phyloP scores from a whole-genome alignment of 2,797 vertebrate species.

The Ibycter americanus region DNA sequence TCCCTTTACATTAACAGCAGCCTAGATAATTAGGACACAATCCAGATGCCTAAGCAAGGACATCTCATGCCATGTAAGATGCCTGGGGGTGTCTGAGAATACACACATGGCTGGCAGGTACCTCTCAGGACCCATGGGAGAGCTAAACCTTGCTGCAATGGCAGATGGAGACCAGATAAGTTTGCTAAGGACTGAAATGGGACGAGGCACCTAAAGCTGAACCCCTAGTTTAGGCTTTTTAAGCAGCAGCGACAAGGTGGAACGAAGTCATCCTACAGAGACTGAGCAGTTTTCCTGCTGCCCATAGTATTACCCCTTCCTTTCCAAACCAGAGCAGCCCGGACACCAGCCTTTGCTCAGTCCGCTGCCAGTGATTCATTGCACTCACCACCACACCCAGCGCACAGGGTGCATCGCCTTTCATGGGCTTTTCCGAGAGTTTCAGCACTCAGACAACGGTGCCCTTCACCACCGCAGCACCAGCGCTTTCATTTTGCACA shows the following conservation, averaged over 20 bases:
- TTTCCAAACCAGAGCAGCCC: not conserved
- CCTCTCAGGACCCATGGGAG: not conserved
- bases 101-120: not conserved
- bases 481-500: not conserved
- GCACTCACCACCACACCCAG: not conserved
- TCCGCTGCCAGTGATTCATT: not conserved
- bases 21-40: not conserved
- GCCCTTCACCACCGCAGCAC: rapidly evolving
- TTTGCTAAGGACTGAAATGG: not conserved
- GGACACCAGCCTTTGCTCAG: not conserved
- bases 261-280: not conserved
- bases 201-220: not conserved
- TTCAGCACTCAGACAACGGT: not conserved
- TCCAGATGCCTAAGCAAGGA: not conserved
- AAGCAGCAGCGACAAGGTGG: not conserved
- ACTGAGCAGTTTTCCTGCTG: not conserved
- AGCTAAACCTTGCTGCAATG: not conserved
- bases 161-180: constrained; percentile 9
- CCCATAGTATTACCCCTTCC: not conserved
- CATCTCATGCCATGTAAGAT: not conserved
- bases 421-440: not conserved
- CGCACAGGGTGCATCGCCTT: rapidly evolving
- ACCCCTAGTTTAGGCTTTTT: not conserved
- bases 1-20: not conserved
- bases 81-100: not conserved